Conservation (phyloP, 2,797 vertebrate species). For the Argyrosomus regius region DNA sequence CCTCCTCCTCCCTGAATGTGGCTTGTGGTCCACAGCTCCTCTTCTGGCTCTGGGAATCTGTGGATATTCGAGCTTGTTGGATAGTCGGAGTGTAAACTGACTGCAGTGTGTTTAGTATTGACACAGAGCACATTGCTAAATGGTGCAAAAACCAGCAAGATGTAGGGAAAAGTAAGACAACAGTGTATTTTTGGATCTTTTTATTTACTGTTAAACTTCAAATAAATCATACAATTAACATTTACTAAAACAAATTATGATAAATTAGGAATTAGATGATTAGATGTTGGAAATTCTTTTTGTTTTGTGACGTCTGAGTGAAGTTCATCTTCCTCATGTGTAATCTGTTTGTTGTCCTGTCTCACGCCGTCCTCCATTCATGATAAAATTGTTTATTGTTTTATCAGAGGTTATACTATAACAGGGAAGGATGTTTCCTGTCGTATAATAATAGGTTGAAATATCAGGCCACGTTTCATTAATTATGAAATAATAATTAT, state of each 20-base stretch:
- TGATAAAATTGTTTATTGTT: constrained; percentile 13
- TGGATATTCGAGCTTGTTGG: constrained; percentile 26
- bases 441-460: constrained; percentile 34
- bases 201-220: background rate
- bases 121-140: constrained; percentile 13
- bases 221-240: background rate
- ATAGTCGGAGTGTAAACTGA: constrained; percentile 36
- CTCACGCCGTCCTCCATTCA: background rate
- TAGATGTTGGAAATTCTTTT: constrained; percentile 6
- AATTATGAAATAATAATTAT: constrained; percentile 74
- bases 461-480: constrained; percentile 64
- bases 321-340: constrained; percentile 14
- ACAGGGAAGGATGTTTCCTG: constrained; percentile 6
- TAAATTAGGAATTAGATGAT: constrained; percentile 1
- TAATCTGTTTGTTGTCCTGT: constrained; percentile 52
- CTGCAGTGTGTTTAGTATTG: constrained; percentile 23
- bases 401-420: constrained; percentile 16
- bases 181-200: background rate
- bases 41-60: constrained; percentile 45
- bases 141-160: background rate
- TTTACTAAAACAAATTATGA: background rate
- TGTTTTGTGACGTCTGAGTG: background rate
- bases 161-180: background rate
- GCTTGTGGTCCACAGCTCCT: constrained; percentile 50
- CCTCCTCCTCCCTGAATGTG: constrained; percentile 34